Conservation (phyloP, 2,113 vertebrate genomes). For the Ageneiosus marmoratus region DNA sequence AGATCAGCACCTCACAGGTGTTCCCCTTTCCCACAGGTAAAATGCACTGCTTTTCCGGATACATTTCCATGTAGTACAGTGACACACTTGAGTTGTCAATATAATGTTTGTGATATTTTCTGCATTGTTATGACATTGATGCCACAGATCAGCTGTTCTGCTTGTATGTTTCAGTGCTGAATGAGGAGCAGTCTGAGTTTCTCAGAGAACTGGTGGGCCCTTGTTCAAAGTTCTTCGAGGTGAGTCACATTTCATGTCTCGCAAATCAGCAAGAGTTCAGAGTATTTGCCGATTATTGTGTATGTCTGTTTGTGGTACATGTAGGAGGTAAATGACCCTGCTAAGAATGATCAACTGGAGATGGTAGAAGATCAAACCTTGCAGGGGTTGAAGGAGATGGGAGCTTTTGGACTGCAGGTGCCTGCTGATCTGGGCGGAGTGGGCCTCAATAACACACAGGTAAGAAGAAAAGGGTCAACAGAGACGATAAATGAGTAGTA, state of each 20-base stretch:
- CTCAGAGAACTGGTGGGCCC: constrained; percentile 82
- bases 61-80: too few species aligned
- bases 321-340: constrained; percentile 75
- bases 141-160: background rate
- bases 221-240: constrained; percentile 81
- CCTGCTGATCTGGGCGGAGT: constrained; percentile 80
- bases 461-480: constrained; percentile 48
- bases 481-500: background rate
- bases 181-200: constrained; percentile 83
- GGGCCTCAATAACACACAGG: constrained; percentile 88
- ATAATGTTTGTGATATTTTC: too few species aligned
- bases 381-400: constrained; percentile 85
- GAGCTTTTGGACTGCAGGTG: constrained; percentile 87
- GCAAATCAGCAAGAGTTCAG: background rate
- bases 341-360: constrained; percentile 81
- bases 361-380: constrained; percentile 81
- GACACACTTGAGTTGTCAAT: too few species aligned
- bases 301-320: background rate
- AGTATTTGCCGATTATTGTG: too few species aligned
- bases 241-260: constrained; percentile 54
- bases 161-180: constrained; percentile 68
- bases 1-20: constrained; percentile 80
- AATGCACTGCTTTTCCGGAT: background rate
- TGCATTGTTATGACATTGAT: background rate
- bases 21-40: constrained; percentile 87